Percentiles rank a stretch among this genome's conserved stretches.
Conservation (phyloP, 2,888 invertebrate species). For the Tromatobia lineatoria region DNA sequence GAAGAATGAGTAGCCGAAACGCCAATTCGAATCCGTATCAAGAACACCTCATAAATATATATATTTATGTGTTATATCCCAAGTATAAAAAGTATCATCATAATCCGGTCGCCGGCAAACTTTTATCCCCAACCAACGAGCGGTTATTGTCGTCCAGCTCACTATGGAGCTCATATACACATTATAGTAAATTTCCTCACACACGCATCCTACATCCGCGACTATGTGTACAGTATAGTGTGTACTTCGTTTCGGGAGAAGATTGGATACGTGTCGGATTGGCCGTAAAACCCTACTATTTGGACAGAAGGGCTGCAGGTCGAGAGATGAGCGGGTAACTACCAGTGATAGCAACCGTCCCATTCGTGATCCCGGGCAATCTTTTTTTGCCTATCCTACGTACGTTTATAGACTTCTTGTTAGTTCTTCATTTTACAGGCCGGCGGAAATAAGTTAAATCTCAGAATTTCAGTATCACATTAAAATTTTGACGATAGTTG, state of each 20-base stretch:
- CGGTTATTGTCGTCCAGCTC: slow-evolving; percentile 6
- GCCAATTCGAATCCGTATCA: slow-evolving; percentile 5
- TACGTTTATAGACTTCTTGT: slow-evolving; percentile 7
- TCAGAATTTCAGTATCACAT: not conserved
- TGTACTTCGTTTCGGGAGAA: slow-evolving; percentile 27
- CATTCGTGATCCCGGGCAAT: slow-evolving; percentile 4
- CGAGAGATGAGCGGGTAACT: not conserved
- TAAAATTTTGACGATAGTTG: too few relatives aligned
- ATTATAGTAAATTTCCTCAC: slow-evolving; percentile 19
- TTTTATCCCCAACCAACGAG: slow-evolving; percentile 10
- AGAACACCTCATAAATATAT: slow-evolving; percentile 35
- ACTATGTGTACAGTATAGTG: not conserved
- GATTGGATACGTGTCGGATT: slow-evolving; percentile 53
- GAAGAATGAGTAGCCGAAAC: slow-evolving; percentile 16
- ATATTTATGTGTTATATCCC: not conserved
- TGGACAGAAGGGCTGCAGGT: slow-evolving; percentile 22
- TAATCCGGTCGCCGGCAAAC: slow-evolving; percentile 16
- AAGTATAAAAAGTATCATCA: slow-evolving; percentile 22
- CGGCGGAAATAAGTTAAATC: not conserved
- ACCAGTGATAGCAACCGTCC: not conserved
- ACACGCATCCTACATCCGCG: not conserved
- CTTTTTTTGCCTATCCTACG: not conserved
- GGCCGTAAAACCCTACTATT: slow-evolving; percentile 43
- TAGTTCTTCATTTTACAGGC: not conserved
- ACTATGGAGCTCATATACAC: slow-evolving; percentile 18